Evolutionary conservation across 37 sponge, comb jelly and placozoan species (phyloP), one percentile per base, ranked within the genome.

Genomic region (Eunapius fragilis): DNA sequence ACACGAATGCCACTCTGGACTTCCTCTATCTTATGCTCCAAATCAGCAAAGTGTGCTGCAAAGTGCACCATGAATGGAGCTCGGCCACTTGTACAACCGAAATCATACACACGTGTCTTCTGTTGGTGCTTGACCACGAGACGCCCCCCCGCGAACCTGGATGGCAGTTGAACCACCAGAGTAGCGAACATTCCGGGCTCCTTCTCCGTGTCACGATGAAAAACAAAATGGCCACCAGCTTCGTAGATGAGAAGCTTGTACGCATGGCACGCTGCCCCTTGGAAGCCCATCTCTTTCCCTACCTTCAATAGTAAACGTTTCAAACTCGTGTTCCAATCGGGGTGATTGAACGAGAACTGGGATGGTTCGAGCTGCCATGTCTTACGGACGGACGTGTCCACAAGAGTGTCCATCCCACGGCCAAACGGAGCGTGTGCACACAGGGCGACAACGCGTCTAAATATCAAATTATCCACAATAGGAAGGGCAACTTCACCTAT

Each of bases 161-260:
- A 77, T 0, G 78, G 78, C n/a, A 77, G n/a, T 41, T 77, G 78
- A 38, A 77, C n/a, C 26, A 77, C 36, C 27, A 77, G 47, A 22
- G 78, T 77, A 25, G 38, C 78, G 35, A 77, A 77, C 78, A 77
- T 77, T 14, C 78, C 78, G 17, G 33, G 38, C 22, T 35, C 41
- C 37, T 77, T 77, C 38, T 77, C 78, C 17, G 78, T 77, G 47
- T 77, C 78, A 2, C 78, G 78, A 3, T 77, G 78, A 41, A 41
- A 41, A 41, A 41, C 41, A 6, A 41, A 41, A 41, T 41, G 41
- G 41, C 41, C 41, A 9, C 41, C 41, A 41, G 41, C 41, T 41
- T 41, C 41, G 41, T 41, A 41, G 6, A 41, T 41, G 41, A 41
- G 41, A 6, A 41, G 41, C 41, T 41, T 41, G 6, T 41, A 41